Base-by-base conservation (phyloP, 2,888 invertebrate genomes). In the Buathra laborator region DNA sequence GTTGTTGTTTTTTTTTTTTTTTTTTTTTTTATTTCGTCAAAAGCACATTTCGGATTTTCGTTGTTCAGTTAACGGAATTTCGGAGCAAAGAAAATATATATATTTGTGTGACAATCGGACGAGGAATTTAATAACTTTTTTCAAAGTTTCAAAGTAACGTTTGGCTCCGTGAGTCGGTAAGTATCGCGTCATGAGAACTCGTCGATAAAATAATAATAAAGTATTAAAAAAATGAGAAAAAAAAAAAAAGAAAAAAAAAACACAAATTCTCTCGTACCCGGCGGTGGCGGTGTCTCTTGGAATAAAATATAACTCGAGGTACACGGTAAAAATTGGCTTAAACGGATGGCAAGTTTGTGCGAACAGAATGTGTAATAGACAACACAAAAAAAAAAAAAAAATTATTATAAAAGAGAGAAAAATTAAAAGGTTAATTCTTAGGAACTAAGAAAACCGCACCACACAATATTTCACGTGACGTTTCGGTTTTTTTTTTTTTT, bases 291-390 rank as follows among this genome's bases (percentile, higher is more conserved):
- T 72, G 67, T 75, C 48, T 81, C 46, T 81, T 66, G 64, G 46
- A 44, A 75, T 70, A 53, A 79, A 74, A 79, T 67, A 59, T 81
- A 81, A 59, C 68, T 81, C 76, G 71, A 84, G 84, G 77, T 84
- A 81, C 62, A 81, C 53, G 72, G 67, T 83, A 84, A 84, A 64
- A 78, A 76, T 66, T 81, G 83, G 84, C 79, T 86, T 76, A 72
- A 83, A 83, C 53, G 83, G 85, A 87, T 89, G 89, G 87, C 88
- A 90, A 89, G 87, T 89, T 89, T 90, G 88, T 90, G 90, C 89
- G 86, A 86, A 87, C 85, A 88, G 86, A 86, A 86, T 87, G 83
- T 86, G 56, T 59, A 37, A 71, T 46, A 62, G 44, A 66, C 70
- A 62, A 83, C 51, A 67, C 76, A 56, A 82, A 43, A 72, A 75